Base-by-base conservation (phyloP, 2,113 vertebrate species). In the Cathartes aura region DNA sequence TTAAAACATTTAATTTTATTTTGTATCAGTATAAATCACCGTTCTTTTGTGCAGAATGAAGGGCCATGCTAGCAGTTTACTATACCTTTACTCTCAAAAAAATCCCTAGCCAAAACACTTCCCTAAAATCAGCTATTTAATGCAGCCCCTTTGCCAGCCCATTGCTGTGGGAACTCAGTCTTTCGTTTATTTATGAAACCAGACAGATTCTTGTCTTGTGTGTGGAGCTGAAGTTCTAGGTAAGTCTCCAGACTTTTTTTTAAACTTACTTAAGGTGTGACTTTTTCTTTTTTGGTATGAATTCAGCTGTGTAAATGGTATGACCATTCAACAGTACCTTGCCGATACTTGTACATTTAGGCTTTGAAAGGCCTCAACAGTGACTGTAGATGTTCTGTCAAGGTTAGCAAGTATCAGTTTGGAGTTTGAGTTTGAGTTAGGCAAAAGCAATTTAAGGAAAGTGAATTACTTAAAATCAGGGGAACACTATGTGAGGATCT, bases 61-160 rank as follows among this genome's bases (percentile, higher is more conserved):
- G 78, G 82, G 74, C 94, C 80, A 66, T 62, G 68, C 80, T 90
- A 88, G 75, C 93, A 89, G 72, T 96, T 95, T 96, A 64, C 73
- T 88, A 34, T 82, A 98, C 96, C 97, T 98, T 98, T 97, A 95
- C 43, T 88, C 70, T 93, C 60, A 85, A 96, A 98, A 97, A 98
- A 98, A 95, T 98, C 98, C 98, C 98, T 98, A 89, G 64, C 66
- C 95, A 67, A 86, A 88, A 93, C 66, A 99, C 98, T 98, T 98
- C 98, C 98, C 97, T 95, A 99, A 98, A 98, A 97, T 64, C 90
- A 96, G 88, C 97, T 98, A 98, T 97, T 98, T 98, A 98, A 98
- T 95, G 92, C 97, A 91, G 70, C 88, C 92, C 67, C 81, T 95
- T 87, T 95, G 95, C 93, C 93, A 97, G 94, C 55, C 76, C 89